Evolutionary conservation across 2,888 invertebrate species (phyloP).

Genomic region (Xylota sylvarum): DNA sequence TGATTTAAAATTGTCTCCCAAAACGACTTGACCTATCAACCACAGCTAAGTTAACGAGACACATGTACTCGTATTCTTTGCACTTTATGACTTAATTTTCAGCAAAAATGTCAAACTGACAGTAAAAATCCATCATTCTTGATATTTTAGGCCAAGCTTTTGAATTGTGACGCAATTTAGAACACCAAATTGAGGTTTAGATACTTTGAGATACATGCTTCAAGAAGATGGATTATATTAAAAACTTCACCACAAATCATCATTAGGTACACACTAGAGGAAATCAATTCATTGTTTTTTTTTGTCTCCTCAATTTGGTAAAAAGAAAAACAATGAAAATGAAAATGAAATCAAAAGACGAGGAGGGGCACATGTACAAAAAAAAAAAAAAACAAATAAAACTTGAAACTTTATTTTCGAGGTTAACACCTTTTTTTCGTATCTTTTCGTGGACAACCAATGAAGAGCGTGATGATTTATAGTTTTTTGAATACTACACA

Average conservation of each 20-base stretch:
- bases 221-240: neutral
- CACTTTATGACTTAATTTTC: no score
- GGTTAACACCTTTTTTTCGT: slow-evolving; percentile 42
- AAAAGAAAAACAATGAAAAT: neutral
- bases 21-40: no score
- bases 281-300: neutral
- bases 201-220: no score
- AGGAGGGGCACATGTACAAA: neutral
- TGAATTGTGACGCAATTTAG: no score
- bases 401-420: slow-evolving; percentile 37
- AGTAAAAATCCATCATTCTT: no score
- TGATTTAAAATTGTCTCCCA: no score
- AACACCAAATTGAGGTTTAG: no score
- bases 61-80: no score
- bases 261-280: neutral
- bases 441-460: neutral
- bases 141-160: no score
- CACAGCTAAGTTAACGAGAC: no score
- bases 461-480: slow-evolving; percentile 37
- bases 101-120: no score
- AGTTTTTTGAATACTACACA: neutral
- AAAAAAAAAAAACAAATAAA: neutral
- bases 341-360: neutral
- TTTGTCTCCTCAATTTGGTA: neutral
- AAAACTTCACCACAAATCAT: neutral